Evolutionary conservation across 2,888 invertebrate genomes (phyloP).

Genomic region (Agelastica alni): DNA sequence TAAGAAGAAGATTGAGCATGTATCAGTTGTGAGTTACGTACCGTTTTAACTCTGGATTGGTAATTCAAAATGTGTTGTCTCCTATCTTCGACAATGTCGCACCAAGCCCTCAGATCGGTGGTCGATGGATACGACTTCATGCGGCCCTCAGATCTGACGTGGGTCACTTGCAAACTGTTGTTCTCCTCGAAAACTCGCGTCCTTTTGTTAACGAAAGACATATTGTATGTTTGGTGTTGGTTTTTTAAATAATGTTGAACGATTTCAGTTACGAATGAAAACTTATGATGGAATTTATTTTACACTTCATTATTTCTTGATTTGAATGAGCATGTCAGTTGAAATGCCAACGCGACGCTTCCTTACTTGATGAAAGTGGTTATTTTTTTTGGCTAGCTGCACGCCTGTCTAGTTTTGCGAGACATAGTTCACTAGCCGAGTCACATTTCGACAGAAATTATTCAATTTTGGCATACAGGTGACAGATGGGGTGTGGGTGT

Average conservation of each 20-base stretch:
- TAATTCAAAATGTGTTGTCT: constrained; percentile 62
- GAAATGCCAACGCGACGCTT: not conserved
- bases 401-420: too few species aligned
- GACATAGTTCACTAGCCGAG: too few species aligned
- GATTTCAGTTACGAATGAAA: too few species aligned
- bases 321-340: not conserved
- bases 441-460: too few species aligned
- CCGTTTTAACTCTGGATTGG: constrained; percentile 48
- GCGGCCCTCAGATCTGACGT: constrained; percentile 57
- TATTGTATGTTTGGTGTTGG: constrained; percentile 6
- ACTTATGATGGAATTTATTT: too few species aligned
- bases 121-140: constrained; percentile 62
- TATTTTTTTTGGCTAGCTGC: too few species aligned
- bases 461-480: too few species aligned
- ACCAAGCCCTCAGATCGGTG: constrained; percentile 64
- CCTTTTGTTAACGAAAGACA: constrained; percentile 28
- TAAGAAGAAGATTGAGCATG: too few species aligned
- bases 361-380: not conserved
- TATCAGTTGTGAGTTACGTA: too few species aligned
- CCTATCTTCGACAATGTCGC: constrained; percentile 60
- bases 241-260: not conserved
- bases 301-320: too few species aligned
- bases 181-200: constrained; percentile 16
- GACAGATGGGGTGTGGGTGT: too few species aligned
- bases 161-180: constrained; percentile 7